Base-by-base conservation (phyloP, 2,797 vertebrate species). In the Sus cebifrons region DNA sequence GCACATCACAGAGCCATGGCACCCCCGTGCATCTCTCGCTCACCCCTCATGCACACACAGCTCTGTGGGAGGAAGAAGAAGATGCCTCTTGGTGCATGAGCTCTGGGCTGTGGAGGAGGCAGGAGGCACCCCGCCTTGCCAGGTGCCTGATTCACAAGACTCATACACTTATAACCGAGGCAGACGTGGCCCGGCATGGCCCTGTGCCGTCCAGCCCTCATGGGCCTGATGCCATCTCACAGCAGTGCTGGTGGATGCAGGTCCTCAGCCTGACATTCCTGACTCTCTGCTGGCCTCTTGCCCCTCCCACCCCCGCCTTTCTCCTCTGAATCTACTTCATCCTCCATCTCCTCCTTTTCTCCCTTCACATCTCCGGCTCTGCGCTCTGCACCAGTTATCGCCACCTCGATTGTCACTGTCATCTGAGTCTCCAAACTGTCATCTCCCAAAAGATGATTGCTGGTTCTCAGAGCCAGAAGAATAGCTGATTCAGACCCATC, bases 121-220 rank as follows among this genome's bases (percentile, higher is more conserved):
- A 81, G n/a, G 58, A 60, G 54, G 56, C 1, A 5, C n/a, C 14
- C 6, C 0, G 1, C 49, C 29, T 44, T 54, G 49, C 16, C 20
- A 29, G 60, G 49, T 23, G 83, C 23, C 64, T 40, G 94, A 54
- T 65, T 73, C 40, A 23, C 20, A 13, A 44, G 78, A 60, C 29
- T 36, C 79, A 44, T 1, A 15, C 17, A 0, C 40, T 29, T 4
- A 32, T 52, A 73, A 16, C 6, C 0, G 13, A 79, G 78, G 13
- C 8, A 77, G 32, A 56, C 0, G 1, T 14, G 49, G 58, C 20
- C n/a, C 18, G 17, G 32, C 1, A 14, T 14, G 13, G 5, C 70
- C 29, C 15, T 3, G 10, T 4, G 20, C 0, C 3, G 64, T 65
- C 29, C 70, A 9, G 54, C 44, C 3, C 0, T 54, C 0, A 0